A percentile compares a stretch with the other conserved stretches of the same genome.
These are phyloP conservation scores for Prinia subflava DNA, from an alignment of 2,113 vertebrate species.

Conservation along the genomic window DNA sequence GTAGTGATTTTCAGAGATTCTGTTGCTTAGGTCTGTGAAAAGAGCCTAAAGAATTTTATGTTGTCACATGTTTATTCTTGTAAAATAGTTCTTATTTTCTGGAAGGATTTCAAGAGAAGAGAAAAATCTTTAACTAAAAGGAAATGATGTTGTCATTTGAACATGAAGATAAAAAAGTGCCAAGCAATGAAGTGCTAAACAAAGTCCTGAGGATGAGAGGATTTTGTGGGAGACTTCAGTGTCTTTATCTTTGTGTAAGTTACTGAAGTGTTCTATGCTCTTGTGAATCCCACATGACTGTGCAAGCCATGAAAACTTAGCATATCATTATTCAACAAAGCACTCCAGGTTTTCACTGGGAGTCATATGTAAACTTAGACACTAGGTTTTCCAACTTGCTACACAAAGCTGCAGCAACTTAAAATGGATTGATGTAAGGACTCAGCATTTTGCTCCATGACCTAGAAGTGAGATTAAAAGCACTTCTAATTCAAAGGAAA, in stretches of 20 bases:
- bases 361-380: fast-evolving
- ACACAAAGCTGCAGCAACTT: not conserved
- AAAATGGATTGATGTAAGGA: not conserved
- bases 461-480: not conserved
- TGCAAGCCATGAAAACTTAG: not conserved
- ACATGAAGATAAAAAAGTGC: not conserved
- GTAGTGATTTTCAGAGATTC: not conserved
- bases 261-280: not conserved
- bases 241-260: not conserved
- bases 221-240: not conserved
- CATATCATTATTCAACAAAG: not conserved
- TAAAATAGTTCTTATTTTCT: not conserved
- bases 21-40: not conserved
- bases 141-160: not conserved
- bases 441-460: not conserved
- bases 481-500: not conserved
- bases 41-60: not conserved
- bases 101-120: not conserved
- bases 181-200: not conserved
- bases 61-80: not conserved
- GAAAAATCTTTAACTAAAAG: not conserved
- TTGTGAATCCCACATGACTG: not conserved
- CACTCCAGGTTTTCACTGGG: not conserved
- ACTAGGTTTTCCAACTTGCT: not conserved
- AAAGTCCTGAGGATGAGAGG: not conserved